Percentiles rank a stretch among this genome's conserved stretches.
Conservation (phyloP, 2,888 invertebrate species). For the Arrhopalites spinosus region DNA sequence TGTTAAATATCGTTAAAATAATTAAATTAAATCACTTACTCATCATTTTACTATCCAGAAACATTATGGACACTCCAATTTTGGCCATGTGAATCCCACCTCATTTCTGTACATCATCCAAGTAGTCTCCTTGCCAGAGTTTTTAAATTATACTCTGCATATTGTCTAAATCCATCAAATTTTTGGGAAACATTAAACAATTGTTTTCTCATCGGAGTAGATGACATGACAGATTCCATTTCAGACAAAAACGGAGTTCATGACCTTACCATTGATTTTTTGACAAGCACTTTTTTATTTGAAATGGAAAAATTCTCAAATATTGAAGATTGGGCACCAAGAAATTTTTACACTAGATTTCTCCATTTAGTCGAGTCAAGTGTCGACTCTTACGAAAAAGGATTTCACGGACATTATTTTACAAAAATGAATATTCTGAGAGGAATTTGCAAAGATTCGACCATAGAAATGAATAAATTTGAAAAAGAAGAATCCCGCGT, state of each 20-base stretch:
- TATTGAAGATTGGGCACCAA: conserved; percentile 51
- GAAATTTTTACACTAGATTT: conserved; percentile 49
- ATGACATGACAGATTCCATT: conserved; percentile 33
- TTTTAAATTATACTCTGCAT: conserved; percentile 48
- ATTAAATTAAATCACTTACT: too few relatives aligned
- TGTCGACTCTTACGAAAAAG: conserved; percentile 51
- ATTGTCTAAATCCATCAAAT: conserved; percentile 47
- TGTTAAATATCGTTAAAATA: too few relatives aligned
- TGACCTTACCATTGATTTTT: conserved; percentile 41
- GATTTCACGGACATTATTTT: conserved; percentile 52
- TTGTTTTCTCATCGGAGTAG: conserved; percentile 46
- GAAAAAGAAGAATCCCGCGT: conserved; percentile 37
- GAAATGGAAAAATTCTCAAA: conserved; percentile 49
- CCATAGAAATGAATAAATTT: neutral
- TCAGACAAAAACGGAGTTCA: neutral
- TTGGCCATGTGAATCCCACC: conserved; percentile 53
- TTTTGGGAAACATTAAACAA: conserved; percentile 51
- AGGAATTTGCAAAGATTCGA: conserved; percentile 42
- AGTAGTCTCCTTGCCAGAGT: conserved; percentile 45
- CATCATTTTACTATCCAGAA: too few relatives aligned
- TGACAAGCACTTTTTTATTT: conserved; percentile 48
- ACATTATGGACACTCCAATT: conserved; percentile 53
- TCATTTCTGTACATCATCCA: conserved; percentile 48
- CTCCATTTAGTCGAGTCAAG: conserved; percentile 41
- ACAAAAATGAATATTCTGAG: conserved; percentile 51